These are phyloP conservation scores for Tuta absoluta DNA, from an alignment of 2,888 invertebrate species.

Conservation along the genomic window DNA sequence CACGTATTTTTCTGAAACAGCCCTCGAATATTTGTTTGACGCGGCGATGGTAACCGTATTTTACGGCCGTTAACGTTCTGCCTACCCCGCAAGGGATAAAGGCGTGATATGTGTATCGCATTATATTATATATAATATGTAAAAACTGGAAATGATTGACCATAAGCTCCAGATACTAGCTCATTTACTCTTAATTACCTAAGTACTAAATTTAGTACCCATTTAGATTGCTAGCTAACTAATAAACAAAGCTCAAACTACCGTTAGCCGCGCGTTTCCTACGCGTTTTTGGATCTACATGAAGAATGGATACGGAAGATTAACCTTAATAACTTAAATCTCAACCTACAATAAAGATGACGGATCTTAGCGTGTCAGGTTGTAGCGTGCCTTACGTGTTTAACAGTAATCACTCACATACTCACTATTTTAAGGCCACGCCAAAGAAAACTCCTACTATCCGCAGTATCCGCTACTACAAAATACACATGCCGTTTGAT, in stretches of 20 bases:
- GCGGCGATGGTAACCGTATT: too few relatives aligned
- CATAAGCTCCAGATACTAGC: background rate
- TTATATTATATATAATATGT: too few relatives aligned
- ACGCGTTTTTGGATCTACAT: background rate
- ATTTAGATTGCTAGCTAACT: background rate
- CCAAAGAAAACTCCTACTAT: too few relatives aligned
- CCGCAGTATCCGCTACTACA: too few relatives aligned
- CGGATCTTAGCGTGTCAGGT: background rate
- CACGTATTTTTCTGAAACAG: too few relatives aligned
- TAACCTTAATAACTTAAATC: background rate
- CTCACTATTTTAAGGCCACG: background rate
- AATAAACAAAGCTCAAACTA: background rate
- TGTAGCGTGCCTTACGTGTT: background rate
- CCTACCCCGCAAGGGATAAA: too few relatives aligned
- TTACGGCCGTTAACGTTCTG: too few relatives aligned
- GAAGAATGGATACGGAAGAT: background rate
- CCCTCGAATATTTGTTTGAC: too few relatives aligned
- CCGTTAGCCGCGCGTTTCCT: conserved; percentile 3
- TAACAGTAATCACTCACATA: background rate
- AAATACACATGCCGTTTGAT: too few relatives aligned
- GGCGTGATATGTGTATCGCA: too few relatives aligned
- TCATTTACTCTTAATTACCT: too few relatives aligned
- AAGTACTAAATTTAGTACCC: background rate
- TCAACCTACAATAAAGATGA: background rate
- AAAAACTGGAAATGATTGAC: too few relatives aligned